Conservation (phyloP, 2,888 invertebrate genomes). For the Hemithea aestivaria region DNA sequence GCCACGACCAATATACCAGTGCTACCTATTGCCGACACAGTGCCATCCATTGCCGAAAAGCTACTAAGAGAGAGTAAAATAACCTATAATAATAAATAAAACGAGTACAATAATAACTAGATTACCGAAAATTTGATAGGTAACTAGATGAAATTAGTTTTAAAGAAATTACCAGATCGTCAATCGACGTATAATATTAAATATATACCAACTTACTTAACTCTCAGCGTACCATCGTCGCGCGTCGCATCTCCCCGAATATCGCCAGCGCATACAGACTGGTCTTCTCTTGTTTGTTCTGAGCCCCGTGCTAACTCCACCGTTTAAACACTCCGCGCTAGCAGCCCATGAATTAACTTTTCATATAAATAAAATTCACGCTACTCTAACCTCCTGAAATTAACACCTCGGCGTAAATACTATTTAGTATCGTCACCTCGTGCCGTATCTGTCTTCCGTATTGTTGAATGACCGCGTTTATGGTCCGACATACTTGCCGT, state of each 20-base stretch:
- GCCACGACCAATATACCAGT: too few species aligned
- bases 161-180: too few species aligned
- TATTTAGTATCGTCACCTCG: conserved; percentile 68
- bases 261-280: conserved; percentile 6
- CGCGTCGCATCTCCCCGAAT: not conserved
- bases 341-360: conserved; percentile 76
- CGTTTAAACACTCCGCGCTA: conserved; percentile 76
- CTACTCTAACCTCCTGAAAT: conserved; percentile 78
- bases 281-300: conserved; percentile 60
- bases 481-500: conserved; percentile 30
- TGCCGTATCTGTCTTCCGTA: conserved; percentile 51
- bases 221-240: too few species aligned
- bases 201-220: too few species aligned
- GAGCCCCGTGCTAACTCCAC: conserved; percentile 71
- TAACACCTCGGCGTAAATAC: conserved; percentile 77
- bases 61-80: too few species aligned
- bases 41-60: too few species aligned
- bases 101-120: too few species aligned
- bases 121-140: too few species aligned
- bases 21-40: too few species aligned
- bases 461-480: conserved; percentile 39
- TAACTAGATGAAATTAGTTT: too few species aligned
- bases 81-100: too few species aligned
- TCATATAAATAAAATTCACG: conserved; percentile 80
- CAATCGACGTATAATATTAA: too few species aligned